Conservation (phyloP, 2,888 invertebrate genomes). For the Notocelia uddmanniana region DNA sequence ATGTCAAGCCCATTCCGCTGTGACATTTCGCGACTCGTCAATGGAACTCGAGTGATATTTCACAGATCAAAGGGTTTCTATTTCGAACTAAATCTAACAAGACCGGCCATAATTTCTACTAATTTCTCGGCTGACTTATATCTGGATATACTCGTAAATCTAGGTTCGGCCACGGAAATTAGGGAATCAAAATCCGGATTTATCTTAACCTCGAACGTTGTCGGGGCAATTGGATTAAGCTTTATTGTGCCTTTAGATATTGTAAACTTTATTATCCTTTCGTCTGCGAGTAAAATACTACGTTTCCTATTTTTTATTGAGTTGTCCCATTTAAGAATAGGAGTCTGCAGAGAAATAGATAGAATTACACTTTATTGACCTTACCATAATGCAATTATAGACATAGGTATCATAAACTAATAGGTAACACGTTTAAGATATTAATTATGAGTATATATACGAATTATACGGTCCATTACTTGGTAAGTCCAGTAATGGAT, state of each 20-base stretch:
- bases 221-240: not conserved
- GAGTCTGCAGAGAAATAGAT: too few relatives aligned
- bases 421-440: too few relatives aligned
- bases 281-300: not conserved
- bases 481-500: too few relatives aligned
- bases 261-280: not conserved
- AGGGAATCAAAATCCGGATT: constrained; percentile 52
- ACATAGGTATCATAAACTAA: too few relatives aligned
- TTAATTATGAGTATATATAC: too few relatives aligned
- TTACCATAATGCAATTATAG: too few relatives aligned
- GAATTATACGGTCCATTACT: too few relatives aligned
- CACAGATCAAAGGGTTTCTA: constrained; percentile 72
- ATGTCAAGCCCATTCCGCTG: constrained; percentile 27
- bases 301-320: too few relatives aligned
- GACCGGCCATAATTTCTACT: constrained; percentile 66
- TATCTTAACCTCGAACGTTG: constrained; percentile 40
- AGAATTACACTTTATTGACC: too few relatives aligned
- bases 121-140: constrained; percentile 66
- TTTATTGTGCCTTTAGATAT: constrained; percentile 1
- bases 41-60: constrained; percentile 59
- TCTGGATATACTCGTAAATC: constrained; percentile 51
- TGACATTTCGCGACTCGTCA: constrained; percentile 57
- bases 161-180: constrained; percentile 56
- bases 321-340: too few relatives aligned
- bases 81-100: constrained; percentile 62